A percentile compares a stretch with the other conserved stretches of the same genome.
These are phyloP conservation scores for Spermophilus dauricus DNA, from an alignment of 2,113 vertebrate species.

Conservation along the genomic window DNA sequence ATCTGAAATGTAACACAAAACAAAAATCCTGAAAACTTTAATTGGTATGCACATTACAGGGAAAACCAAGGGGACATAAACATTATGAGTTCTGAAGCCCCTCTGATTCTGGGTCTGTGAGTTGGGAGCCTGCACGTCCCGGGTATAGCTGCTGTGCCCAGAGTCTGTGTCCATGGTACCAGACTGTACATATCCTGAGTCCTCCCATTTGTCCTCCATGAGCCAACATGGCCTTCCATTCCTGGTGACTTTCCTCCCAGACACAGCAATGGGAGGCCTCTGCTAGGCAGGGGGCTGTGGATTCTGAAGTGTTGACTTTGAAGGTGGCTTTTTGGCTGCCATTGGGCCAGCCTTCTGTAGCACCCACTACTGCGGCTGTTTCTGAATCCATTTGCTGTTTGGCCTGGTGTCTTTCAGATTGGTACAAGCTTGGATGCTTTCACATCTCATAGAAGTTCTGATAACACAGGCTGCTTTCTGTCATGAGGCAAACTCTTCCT, in stretches of 20 bases:
- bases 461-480: not conserved
- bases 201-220: not conserved
- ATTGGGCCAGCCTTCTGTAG: not conserved
- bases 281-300: not conserved
- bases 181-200: not conserved
- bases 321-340: not conserved
- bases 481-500: not conserved
- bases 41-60: accelerated
- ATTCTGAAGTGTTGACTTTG: constrained; percentile 19
- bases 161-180: not conserved
- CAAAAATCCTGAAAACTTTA: not conserved
- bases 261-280: not conserved
- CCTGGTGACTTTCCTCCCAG: not conserved
- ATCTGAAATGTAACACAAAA: not conserved
- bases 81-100: accelerated
- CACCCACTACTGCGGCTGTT: not conserved
- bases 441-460: too few relatives aligned
- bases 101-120: not conserved
- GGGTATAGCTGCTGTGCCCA: not conserved
- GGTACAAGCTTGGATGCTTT: not conserved
- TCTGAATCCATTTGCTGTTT: not conserved
- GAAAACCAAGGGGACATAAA: too few relatives aligned
- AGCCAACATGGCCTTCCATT: not conserved
- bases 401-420: not conserved
- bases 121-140: not conserved